Base-by-base conservation (phyloP, 2,888 invertebrate genomes). In the Sphaerophoria rueppellii region DNA sequence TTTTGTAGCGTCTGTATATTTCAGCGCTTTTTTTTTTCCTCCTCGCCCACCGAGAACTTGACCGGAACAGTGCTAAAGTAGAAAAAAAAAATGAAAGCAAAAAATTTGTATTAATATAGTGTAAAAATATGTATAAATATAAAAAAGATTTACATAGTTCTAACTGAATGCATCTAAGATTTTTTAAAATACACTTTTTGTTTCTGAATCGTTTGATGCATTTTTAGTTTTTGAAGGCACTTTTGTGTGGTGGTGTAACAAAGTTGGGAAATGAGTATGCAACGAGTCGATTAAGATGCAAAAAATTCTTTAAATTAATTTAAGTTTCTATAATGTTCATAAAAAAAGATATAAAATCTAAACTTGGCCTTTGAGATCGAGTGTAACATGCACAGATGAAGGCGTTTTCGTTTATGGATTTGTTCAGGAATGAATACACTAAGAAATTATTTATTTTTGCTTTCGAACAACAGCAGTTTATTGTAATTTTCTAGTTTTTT, bases 11-110 rank as follows among this genome's bases (percentile, higher is more conserved):
- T 69, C 40, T 73, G 60, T 61, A 46, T 40, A 37, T 24, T 70
- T 43, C 52, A 52, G 69, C 14, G n/a, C n/a, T n/a, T 34, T 46
- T 80, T 80, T 83, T 73, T 82, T 69, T 50, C 24, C 82, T 73
- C 63, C 82, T 77, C 80, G 52, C 80, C 83, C 83, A 85, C 83
- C 81, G 81, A 85, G 85, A 85, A 85, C 85, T 85, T 85, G 85
- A 85, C 85, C 85, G 85, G 85, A 85, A 76, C 85, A 81, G 73
- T 57, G 55, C 72, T 69, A 80, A 75, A 73, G 72, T 81, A 76
- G 54, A 65, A 72, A 72, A 74, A 85, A 73, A 75, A 76, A 76
- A 83, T 80, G 71, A 83, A 75, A 80, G 76, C 71, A 61, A 76
- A 79, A 79, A 72, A 76, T 81, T 77, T 65, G 67, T 81, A 48